Evolutionary conservation across 2,797 vertebrate genomes (phyloP).

Genomic region (Corythornis leucogaster): DNA sequence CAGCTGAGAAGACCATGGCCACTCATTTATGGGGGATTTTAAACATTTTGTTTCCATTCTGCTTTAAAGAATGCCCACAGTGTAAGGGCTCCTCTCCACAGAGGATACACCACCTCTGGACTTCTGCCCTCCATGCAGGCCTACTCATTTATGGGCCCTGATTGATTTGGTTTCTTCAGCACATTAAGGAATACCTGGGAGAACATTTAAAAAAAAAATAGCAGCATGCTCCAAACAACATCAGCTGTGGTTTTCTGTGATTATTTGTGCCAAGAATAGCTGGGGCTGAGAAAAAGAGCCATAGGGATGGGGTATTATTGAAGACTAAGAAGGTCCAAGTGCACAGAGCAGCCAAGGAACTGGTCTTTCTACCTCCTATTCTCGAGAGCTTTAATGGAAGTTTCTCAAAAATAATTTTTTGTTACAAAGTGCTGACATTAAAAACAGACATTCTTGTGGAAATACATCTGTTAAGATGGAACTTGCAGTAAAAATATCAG

Average conservation of each 20-base stretch:
- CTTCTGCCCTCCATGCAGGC: not conserved
- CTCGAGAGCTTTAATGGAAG: not conserved
- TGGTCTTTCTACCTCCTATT: not conserved
- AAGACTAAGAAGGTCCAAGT: not conserved
- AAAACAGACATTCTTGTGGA: not conserved
- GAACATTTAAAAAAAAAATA: not conserved
- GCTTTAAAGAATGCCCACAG: not conserved
- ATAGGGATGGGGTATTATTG: not conserved
- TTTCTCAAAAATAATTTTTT: not conserved
- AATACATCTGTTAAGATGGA: not conserved
- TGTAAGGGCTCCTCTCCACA: not conserved
- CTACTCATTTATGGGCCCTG: not conserved
- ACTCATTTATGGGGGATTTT: not conserved
- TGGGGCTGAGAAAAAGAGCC: not conserved
- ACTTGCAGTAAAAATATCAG: not conserved
- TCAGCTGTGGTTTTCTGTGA: not conserved
- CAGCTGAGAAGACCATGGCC: not conserved
- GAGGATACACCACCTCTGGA: not conserved
- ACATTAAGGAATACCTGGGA: not conserved
- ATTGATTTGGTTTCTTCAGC: not conserved
- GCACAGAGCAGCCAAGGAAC: not conserved
- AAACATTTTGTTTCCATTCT: not conserved
- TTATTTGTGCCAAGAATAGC: not conserved
- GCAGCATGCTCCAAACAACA: not conserved
- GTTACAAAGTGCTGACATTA: not conserved